Evolutionary conservation across 2,113 vertebrate genomes (phyloP).

Genomic region (Anoura caudifer): DNA sequence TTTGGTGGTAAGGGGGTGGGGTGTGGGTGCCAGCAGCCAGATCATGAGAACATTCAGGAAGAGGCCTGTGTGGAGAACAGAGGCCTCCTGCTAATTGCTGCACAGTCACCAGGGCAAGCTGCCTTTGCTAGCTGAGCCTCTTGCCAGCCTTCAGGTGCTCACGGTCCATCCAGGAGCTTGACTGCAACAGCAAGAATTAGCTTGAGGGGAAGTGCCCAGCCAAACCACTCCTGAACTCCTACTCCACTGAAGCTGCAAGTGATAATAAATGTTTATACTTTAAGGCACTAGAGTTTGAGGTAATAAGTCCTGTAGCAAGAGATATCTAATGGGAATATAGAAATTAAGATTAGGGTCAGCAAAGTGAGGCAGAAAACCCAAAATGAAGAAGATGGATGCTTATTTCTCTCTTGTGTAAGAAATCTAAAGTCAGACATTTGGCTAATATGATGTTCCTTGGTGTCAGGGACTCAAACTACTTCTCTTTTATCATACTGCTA

Average conservation of each 20-base stretch:
- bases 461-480: neutral
- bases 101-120: neutral
- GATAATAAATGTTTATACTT: neutral
- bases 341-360: neutral
- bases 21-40: neutral
- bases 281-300: neutral
- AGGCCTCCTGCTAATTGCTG: neutral
- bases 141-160: neutral
- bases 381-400: neutral
- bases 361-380: neutral
- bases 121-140: neutral
- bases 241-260: neutral
- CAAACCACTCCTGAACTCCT: neutral
- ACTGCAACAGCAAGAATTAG: neutral
- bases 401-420: neutral
- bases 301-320: neutral
- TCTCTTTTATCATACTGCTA: neutral
- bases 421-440: neutral
- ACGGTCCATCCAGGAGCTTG: accelerated
- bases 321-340: neutral
- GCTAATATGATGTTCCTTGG: neutral
- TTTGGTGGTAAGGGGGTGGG: neutral
- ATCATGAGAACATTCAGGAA: neutral
- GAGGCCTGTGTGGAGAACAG: neutral
- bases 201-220: neutral